Conservation (phyloP, 2,888 invertebrate species). For the Bembecia ichneumoniformis region DNA sequence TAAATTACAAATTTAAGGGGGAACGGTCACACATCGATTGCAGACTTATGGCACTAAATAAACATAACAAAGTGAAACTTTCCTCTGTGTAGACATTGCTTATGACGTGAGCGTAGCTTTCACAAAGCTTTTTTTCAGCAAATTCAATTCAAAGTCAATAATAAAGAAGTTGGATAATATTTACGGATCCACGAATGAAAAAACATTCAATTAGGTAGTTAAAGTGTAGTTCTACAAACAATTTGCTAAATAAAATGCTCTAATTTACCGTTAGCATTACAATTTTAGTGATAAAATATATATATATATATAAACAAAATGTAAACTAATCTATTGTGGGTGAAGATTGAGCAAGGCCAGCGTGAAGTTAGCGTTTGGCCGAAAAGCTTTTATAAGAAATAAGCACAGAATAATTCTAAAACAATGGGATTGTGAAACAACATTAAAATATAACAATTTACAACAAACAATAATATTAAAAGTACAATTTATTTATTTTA, state of each 20-base stretch:
- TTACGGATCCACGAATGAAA: no score
- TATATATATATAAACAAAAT: slow-evolving; percentile 1
- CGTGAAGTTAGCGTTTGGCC: slow-evolving; percentile 9
- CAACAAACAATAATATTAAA: neutral
- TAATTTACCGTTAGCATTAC: no score
- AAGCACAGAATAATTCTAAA: slow-evolving; percentile 1
- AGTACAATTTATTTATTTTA: neutral
- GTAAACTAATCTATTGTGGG: slow-evolving; percentile 8
- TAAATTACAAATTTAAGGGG: neutral
- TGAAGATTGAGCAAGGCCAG: slow-evolving; percentile 20
- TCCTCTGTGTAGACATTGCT: slow-evolving; percentile 13
- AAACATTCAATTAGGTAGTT: no score
- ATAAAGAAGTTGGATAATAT: no score
- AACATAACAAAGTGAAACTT: slow-evolving; percentile 15
- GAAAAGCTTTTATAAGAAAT: slow-evolving; percentile 4
- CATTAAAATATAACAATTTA: slow-evolving; percentile 8
- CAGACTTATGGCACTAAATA: slow-evolving; percentile 21
- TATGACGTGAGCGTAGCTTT: slow-evolving; percentile 8
- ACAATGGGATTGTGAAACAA: slow-evolving; percentile 4
- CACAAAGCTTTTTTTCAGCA: neutral
- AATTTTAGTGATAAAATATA: no score
- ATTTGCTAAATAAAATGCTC: no score
- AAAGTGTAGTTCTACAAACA: no score
- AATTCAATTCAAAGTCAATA: no score
- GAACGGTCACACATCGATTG: slow-evolving; percentile 4